phyloP scores from a whole-genome alignment of 2,888 invertebrate species.

The Tetramorium bicarinatum region DNA sequence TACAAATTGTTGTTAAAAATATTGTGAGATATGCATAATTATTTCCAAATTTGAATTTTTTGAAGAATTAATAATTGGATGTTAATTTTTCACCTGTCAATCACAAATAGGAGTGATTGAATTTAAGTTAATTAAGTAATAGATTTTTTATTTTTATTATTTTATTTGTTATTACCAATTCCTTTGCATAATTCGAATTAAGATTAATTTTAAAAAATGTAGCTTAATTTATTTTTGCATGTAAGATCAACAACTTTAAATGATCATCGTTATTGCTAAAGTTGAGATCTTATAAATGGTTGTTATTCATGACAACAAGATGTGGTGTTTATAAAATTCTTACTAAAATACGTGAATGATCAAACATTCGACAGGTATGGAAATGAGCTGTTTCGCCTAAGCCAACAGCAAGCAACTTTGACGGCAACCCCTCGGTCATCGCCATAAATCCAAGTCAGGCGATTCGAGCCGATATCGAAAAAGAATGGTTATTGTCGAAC shows the following conservation, averaged over 20 bases:
- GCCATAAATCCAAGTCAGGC: constrained; percentile 59
- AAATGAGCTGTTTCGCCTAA: constrained; percentile 8
- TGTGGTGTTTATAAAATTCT: neutral
- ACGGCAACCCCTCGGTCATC: neutral
- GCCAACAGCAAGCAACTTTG: neutral
- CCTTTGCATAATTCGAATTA: too few species aligned
- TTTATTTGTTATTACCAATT: neutral
- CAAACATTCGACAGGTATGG: neutral
- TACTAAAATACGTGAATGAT: neutral
- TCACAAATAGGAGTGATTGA: neutral
- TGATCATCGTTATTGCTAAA: neutral
- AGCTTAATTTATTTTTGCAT: neutral
- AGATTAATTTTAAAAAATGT: neutral
- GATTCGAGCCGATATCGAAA: constrained; percentile 19
- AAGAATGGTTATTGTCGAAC: constrained; percentile 60
- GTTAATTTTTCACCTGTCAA: neutral
- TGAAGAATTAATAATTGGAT: constrained; percentile 5
- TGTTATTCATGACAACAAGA: neutral
- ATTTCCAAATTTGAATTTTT: neutral
- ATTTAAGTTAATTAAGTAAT: neutral
- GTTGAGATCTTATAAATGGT: neutral
- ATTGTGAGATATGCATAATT: neutral
- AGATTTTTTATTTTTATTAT: too few species aligned
- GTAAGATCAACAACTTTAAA: neutral
- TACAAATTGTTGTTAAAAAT: neutral